Evolutionary conservation across 2,797 vertebrate species (phyloP).

Genomic region (Pseudochirops corinnae): DNA sequence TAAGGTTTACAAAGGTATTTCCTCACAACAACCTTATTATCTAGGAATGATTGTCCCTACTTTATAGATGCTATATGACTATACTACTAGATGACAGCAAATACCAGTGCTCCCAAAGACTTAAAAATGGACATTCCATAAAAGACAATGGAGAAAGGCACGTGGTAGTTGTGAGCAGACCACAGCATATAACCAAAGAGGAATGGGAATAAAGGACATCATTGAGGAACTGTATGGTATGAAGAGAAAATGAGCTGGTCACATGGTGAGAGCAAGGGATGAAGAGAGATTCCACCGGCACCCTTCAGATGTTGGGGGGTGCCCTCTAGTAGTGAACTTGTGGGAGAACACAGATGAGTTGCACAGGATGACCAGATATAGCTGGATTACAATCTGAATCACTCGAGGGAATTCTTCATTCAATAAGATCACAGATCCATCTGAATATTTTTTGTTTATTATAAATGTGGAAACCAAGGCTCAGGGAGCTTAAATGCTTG

Average conservation of each 20-base stretch:
- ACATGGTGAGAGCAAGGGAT: neutral
- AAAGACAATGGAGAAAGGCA: neutral
- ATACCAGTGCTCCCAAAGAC: neutral
- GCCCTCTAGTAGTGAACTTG: neutral
- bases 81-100: neutral
- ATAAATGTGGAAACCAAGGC: neutral
- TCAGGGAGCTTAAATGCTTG: neutral
- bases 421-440: neutral
- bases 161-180: neutral
- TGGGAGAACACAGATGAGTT: neutral
- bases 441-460: neutral
- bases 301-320: neutral
- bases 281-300: neutral
- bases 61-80: neutral
- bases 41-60: neutral
- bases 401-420: neutral
- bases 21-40: neutral
- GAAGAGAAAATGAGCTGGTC: neutral
- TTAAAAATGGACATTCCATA: neutral
- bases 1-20: neutral
- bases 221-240: neutral
- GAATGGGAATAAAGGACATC: neutral
- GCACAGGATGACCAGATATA: neutral
- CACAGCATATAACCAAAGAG: neutral
- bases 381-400: neutral